A percentile compares a stretch with the other conserved stretches of the same genome.
These are phyloP conservation scores for Clarias pachynema DNA, from an alignment of 2,797 vertebrate genomes.

Conservation along the genomic window DNA sequence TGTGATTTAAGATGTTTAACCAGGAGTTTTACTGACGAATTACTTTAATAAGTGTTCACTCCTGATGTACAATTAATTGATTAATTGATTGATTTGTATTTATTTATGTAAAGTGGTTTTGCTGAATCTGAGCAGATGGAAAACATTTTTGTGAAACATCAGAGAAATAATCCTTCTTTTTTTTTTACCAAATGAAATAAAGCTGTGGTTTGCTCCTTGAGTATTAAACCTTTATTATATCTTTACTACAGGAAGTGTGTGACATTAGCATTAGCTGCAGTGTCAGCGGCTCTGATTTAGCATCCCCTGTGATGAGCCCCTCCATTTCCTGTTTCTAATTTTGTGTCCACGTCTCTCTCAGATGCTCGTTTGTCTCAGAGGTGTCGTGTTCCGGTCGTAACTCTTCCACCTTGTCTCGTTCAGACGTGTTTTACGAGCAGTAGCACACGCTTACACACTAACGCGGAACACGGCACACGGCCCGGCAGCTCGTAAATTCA, in stretches of 20 bases:
- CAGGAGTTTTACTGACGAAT: background rate
- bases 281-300: slow-evolving; percentile 5
- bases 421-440: slow-evolving; percentile 1
- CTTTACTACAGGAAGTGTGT: background rate
- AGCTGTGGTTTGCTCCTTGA: background rate
- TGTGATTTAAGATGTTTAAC: background rate
- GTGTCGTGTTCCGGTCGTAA: slow-evolving; percentile 1
- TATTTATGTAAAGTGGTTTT: background rate
- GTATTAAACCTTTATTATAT: background rate
- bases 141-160: background rate
- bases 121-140: background rate
- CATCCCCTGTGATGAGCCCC: background rate
- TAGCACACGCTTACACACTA: background rate
- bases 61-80: background rate
- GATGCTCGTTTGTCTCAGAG: background rate
- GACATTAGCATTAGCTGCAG: background rate
- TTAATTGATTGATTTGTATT: background rate
- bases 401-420: background rate
- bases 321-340: slow-evolving; percentile 20
- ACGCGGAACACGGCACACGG: background rate
- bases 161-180: background rate
- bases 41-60: background rate
- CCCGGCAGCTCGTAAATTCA: background rate
- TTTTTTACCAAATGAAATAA: background rate
- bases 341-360: background rate